A percentile compares a stretch with the other conserved stretches of the same genome.
Evolutionary conservation across 2,888 invertebrate species (phyloP).

Genomic region (Plagiodera versicolora): DNA sequence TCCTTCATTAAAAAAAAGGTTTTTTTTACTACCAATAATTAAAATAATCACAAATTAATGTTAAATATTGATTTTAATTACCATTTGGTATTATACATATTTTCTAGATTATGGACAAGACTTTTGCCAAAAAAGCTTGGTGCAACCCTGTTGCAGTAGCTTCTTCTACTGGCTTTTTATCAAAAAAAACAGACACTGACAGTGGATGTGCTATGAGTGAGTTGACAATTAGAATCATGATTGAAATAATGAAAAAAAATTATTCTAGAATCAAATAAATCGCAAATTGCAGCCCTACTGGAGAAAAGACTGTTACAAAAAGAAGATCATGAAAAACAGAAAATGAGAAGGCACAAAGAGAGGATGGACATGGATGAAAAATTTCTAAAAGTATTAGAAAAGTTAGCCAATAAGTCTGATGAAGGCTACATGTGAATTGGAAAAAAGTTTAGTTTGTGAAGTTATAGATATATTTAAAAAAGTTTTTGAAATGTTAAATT

Average conservation of each 20-base stretch:
- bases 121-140: constrained; percentile 16
- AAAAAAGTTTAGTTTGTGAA: constrained; percentile 5
- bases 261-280: constrained; percentile 2
- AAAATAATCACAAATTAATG: constrained; percentile 9
- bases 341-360: constrained; percentile 29
- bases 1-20: constrained; percentile 12
- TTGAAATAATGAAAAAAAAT: constrained; percentile 11
- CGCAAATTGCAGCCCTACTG: constrained; percentile 4
- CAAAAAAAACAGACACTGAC: constrained; percentile 15
- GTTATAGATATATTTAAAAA: constrained; percentile 7
- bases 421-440: constrained; percentile 5
- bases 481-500: constrained; percentile 9
- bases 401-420: constrained; percentile 18
- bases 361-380: constrained; percentile 31
- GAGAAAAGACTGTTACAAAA: constrained; percentile 27
- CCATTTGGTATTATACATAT: background rate
- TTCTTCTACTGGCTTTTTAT: constrained; percentile 13
- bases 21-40: constrained; percentile 1
- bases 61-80: constrained; percentile 5
- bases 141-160: constrained; percentile 18
- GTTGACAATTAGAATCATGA: constrained; percentile 8
- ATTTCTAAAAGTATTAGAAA: constrained; percentile 22
- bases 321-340: constrained; percentile 28
- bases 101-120: constrained; percentile 16
- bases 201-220: constrained; percentile 13